Evolutionary conservation across 1,140 invertebrate species (phyloP).

Genomic region (Drosophila murphyi): DNA sequence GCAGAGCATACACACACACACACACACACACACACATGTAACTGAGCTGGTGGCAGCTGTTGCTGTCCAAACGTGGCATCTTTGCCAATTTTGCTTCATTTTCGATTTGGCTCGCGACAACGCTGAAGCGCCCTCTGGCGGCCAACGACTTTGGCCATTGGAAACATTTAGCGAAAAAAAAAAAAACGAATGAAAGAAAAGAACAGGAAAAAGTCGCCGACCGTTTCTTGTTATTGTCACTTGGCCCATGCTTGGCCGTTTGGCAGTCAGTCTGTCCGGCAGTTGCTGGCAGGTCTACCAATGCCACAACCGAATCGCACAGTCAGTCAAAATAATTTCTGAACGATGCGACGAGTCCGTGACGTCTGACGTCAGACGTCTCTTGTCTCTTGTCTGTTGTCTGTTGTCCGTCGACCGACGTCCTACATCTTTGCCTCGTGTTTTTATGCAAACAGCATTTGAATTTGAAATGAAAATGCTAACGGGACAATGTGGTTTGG

Average conservation of each 20-base stretch:
- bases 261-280: too few species aligned
- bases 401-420: too few species aligned
- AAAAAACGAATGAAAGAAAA: too few species aligned
- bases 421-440: conserved; percentile 60
- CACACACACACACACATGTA: background rate
- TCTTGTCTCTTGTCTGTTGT: too few species aligned
- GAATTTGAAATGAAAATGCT: conserved; percentile 79
- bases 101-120: conserved; percentile 29
- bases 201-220: background rate
- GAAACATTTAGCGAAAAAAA: too few species aligned
- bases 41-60: conserved; percentile 15
- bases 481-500: conserved; percentile 40
- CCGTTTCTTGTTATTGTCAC: conserved; percentile 73
- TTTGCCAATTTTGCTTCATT: conserved; percentile 69
- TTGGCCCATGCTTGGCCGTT: conserved; percentile 16
- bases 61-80: conserved; percentile 43
- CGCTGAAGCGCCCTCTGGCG: conserved; percentile 45
- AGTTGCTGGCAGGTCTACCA: too few species aligned
- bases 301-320: background rate
- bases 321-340: conserved; percentile 40
- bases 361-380: too few species aligned
- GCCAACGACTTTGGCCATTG: conserved; percentile 47
- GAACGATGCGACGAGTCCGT: background rate
- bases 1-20: background rate
- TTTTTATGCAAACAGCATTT: conserved; percentile 81